phyloP scores from a whole-genome alignment of 23 tunicate genomes.

The Botrylloides violaceus region DNA sequence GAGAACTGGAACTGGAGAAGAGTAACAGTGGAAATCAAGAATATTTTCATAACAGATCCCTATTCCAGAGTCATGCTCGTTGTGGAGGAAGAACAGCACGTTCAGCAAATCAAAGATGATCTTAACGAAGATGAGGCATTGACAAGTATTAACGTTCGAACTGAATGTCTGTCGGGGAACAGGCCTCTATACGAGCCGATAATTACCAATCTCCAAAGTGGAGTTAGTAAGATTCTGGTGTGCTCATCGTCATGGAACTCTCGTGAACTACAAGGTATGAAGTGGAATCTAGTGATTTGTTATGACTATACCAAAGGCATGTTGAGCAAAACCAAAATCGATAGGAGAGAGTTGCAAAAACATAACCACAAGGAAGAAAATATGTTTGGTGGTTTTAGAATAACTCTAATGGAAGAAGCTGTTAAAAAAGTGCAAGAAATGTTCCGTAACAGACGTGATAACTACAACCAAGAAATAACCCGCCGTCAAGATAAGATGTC shows the following conservation, averaged over 20 bases:
- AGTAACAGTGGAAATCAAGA: slow-evolving; percentile 15
- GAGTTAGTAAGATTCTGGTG: slow-evolving; percentile 26
- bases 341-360: too few relatives aligned
- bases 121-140: background rate
- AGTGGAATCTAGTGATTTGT: slow-evolving; percentile 45
- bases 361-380: too few relatives aligned
- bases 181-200: too few relatives aligned
- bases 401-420: slow-evolving; percentile 28
- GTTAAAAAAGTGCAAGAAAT: slow-evolving; percentile 1
- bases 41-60: slow-evolving; percentile 9
- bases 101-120: slow-evolving; percentile 17
- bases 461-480: slow-evolving; percentile 8
- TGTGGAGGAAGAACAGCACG: slow-evolving; percentile 19
- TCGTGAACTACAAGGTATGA: slow-evolving; percentile 27
- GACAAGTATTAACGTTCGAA: background rate
- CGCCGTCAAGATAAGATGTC: background rate
- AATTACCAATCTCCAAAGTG: slow-evolving; percentile 21
- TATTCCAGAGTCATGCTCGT: slow-evolving; percentile 38
- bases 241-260: slow-evolving; percentile 44
- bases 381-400: slow-evolving; percentile 12
- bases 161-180: slow-evolving; percentile 31
- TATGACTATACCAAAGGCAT: slow-evolving; percentile 36
- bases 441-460: background rate
- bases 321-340: slow-evolving; percentile 23
- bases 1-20: slow-evolving; percentile 22